Evolutionary conservation across 1,140 invertebrate species (phyloP).

Genomic region (Drosophila subpulchrella): DNA sequence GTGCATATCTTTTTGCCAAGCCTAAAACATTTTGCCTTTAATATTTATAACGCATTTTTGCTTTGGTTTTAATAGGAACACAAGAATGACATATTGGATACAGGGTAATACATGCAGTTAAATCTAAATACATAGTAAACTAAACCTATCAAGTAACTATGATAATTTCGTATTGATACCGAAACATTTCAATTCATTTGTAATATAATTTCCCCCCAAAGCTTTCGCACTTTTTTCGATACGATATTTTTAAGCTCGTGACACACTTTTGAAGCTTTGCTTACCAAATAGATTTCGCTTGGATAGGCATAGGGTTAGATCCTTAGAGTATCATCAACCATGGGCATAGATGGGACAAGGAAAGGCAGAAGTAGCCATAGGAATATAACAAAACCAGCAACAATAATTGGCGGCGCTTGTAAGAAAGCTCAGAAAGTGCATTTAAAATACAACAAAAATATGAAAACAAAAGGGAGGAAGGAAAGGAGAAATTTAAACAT

Average conservation of each 20-base stretch:
- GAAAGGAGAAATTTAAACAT: conserved; percentile 55
- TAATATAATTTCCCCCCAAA: conserved; percentile 41
- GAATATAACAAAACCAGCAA: conserved; percentile 70
- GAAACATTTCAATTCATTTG: conserved; percentile 28
- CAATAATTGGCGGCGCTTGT: conserved; percentile 84
- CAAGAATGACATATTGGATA: conserved; percentile 80
- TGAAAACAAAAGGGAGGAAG: conserved; percentile 29
- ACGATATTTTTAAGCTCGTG: conserved; percentile 55
- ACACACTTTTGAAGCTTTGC: conserved; percentile 69
- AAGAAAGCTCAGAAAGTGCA: conserved; percentile 84
- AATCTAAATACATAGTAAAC: conserved; percentile 49
- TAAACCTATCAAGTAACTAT: conserved; percentile 38
- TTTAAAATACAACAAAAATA: conserved; percentile 66
- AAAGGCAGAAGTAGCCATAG: conserved; percentile 46
- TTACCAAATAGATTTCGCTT: conserved; percentile 70
- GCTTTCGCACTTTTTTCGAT: conserved; percentile 65
- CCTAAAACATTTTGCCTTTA: conserved; percentile 69
- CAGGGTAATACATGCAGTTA: conserved; percentile 84
- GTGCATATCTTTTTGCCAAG: conserved; percentile 73
- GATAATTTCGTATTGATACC: conserved; percentile 22
- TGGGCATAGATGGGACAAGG: conserved; percentile 60
- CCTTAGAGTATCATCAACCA: conserved; percentile 49
- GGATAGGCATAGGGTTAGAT: conserved; percentile 46
- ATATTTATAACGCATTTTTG: conserved; percentile 53
- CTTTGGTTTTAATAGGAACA: conserved; percentile 60